Conservation (phyloP, 1,140 invertebrate genomes). For the Meteorus sp. region DNA sequence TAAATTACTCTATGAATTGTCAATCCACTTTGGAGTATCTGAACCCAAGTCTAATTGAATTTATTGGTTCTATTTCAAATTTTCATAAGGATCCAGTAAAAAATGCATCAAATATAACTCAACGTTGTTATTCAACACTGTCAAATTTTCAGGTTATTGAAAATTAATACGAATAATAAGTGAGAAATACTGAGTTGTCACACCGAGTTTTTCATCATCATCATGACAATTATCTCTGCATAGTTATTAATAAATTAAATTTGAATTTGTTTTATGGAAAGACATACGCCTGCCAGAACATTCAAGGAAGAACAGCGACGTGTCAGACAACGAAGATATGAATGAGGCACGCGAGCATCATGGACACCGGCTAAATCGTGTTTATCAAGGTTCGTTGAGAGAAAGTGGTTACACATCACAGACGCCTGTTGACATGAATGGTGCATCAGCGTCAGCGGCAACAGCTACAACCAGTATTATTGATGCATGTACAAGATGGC, state of each 20-base stretch:
- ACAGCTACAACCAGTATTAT: constrained; percentile 21
- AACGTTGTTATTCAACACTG: too few species aligned
- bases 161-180: too few species aligned
- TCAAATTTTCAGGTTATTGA: too few species aligned
- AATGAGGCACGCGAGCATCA: constrained; percentile 35
- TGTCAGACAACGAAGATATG: constrained; percentile 31
- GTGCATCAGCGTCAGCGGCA: constrained; percentile 13
- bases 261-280: constrained; percentile 31
- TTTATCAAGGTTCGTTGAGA: constrained; percentile 47
- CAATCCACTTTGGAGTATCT: too few species aligned
- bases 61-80: too few species aligned
- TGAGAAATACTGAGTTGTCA: too few species aligned
- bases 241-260: constrained; percentile 16
- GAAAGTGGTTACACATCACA: constrained; percentile 43
- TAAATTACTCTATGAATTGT: too few species aligned
- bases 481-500: neutral
- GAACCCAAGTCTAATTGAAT: too few species aligned
- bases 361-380: constrained; percentile 44
- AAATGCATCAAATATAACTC: too few species aligned
- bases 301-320: constrained; percentile 38
- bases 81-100: too few species aligned
- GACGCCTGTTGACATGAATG: constrained; percentile 25
- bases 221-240: neutral
- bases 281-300: constrained; percentile 43
- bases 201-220: neutral